Conservation (phyloP, 2,797 vertebrate species). For the Catostomus latipinnis region DNA sequence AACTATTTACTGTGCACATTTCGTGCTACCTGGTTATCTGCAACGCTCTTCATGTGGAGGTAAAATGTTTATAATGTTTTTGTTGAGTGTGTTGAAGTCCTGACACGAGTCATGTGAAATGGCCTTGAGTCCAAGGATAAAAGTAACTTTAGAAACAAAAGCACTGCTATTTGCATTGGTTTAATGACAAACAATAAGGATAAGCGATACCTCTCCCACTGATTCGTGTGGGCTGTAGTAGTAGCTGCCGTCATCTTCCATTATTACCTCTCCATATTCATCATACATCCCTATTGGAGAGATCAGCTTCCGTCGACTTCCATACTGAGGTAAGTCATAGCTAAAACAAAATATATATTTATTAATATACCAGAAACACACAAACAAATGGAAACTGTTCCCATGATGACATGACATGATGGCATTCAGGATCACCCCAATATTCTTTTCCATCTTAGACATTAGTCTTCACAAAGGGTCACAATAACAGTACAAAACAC, state of each 20-base stretch:
- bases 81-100: not conserved
- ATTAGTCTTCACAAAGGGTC: conserved; percentile 23
- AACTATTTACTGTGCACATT: not conserved
- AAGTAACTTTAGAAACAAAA: not conserved
- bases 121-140: not conserved
- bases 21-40: not conserved
- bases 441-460: conserved; percentile 36
- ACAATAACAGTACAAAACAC: conserved; percentile 37
- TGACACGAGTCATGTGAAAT: not conserved
- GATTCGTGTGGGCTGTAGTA: conserved; percentile 89
- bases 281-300: conserved; percentile 91
- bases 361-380: conserved; percentile 28
- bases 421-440: too few species aligned
- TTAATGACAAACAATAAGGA: not conserved
- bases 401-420: not conserved
- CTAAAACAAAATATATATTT: conserved; percentile 70
- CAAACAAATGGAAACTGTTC: not conserved
- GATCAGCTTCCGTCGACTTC: conserved; percentile 93
- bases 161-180: not conserved
- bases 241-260: conserved; percentile 90
- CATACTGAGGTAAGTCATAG: conserved; percentile 95
- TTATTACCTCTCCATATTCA: conserved; percentile 93
- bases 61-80: not conserved
- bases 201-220: conserved; percentile 85
- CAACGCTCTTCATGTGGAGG: not conserved